A percentile compares a stretch with the other conserved stretches of the same genome.
Conservation (phyloP, 2,888 invertebrate genomes). For the Calephelis perditalis region DNA sequence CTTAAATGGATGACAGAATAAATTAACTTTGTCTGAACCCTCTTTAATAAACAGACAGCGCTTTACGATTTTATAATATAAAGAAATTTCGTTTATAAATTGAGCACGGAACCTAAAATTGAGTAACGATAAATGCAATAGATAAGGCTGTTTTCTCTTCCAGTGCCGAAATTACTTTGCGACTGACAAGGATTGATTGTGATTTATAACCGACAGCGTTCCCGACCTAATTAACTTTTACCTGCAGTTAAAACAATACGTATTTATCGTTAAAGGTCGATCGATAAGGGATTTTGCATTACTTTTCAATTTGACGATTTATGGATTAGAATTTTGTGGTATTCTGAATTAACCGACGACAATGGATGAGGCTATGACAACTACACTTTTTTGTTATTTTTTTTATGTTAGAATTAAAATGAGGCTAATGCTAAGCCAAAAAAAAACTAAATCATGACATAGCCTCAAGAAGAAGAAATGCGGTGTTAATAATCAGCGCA, state of each 20-base stretch:
- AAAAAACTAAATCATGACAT: no score
- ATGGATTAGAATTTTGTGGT: slow-evolving; percentile 10
- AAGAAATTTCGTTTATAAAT: neutral
- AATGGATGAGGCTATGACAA: no score
- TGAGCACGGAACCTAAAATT: slow-evolving; percentile 18
- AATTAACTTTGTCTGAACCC: no score
- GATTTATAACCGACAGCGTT: slow-evolving; percentile 44
- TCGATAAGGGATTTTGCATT: slow-evolving; percentile 1
- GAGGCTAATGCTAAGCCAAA: no score
- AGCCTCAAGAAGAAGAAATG: no score
- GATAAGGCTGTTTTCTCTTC: slow-evolving; percentile 30
- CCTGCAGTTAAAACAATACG: slow-evolving; percentile 30
- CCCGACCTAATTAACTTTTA: slow-evolving; percentile 41
- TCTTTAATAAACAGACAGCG: no score
- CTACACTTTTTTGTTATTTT: no score
- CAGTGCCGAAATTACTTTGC: slow-evolving; percentile 29
- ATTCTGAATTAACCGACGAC: slow-evolving; percentile 29
- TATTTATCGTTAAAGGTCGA: slow-evolving; percentile 19
- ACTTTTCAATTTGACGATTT: no score
- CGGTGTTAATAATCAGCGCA: no score
- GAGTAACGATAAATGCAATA: slow-evolving; percentile 28
- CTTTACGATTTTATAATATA: no score
- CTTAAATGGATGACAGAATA: no score
- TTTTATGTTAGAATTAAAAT: no score
- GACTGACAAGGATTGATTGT: slow-evolving; percentile 52